phyloP scores from a whole-genome alignment of 2,797 vertebrate species.

The Prunella strophiata region DNA sequence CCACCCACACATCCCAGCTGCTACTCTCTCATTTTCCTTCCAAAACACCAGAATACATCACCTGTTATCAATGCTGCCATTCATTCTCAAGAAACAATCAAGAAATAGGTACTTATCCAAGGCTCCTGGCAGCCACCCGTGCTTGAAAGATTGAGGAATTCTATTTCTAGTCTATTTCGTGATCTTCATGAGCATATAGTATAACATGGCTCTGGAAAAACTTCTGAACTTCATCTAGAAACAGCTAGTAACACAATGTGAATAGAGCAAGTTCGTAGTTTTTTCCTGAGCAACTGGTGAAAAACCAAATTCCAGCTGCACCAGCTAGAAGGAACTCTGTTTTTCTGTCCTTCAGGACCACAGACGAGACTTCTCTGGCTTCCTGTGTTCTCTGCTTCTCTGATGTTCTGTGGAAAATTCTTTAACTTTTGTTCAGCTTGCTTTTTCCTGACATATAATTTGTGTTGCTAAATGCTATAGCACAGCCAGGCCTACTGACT shows the following conservation, averaged over 20 bases:
- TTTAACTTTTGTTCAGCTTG: not conserved
- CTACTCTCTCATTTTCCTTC: not conserved
- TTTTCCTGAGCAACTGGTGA: not conserved
- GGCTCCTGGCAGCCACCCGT: not conserved
- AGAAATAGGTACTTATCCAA: slow-evolving; percentile 3
- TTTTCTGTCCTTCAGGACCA: not conserved
- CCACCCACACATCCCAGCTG: slow-evolving; percentile 33
- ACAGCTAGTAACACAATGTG: not conserved
- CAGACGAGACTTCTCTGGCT: not conserved
- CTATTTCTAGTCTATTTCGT: not conserved
- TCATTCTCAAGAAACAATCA: slow-evolving; percentile 9
- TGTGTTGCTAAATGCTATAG: not conserved
- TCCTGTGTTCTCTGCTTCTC: not conserved
- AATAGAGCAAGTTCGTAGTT: not conserved
- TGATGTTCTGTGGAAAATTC: not conserved
- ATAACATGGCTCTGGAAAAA: not conserved
- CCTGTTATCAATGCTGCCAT: slow-evolving; percentile 26
- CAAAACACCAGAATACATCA: slow-evolving; percentile 27
- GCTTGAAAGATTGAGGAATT: slow-evolving; percentile 4
- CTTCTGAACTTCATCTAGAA: not conserved
- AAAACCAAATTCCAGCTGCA: not conserved
- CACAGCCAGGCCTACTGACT: not conserved
- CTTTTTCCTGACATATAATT: not conserved
- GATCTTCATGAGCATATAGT: not conserved
- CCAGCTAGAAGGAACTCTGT: not conserved